phyloP scores from a whole-genome alignment of 2,888 invertebrate species.

The Encarsia formosa region DNA sequence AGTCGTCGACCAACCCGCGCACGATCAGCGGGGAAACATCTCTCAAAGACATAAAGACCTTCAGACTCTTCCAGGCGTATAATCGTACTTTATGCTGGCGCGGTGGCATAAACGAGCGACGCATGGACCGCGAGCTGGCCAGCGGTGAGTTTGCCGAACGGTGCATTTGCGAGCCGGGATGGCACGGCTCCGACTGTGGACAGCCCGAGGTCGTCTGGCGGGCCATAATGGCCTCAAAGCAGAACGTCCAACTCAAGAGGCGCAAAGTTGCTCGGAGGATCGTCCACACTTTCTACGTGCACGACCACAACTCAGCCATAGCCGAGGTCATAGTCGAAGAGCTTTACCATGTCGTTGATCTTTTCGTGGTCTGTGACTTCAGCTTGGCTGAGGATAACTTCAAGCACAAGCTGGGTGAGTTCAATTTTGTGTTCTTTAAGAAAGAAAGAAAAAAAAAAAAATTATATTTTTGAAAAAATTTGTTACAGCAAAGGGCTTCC shows the following conservation, averaged over 20 bases:
- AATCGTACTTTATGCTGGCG: constrained; percentile 45
- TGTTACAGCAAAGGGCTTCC: constrained; percentile 50
- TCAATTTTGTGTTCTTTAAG: not conserved
- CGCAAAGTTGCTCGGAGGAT: constrained; percentile 54
- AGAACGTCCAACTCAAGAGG: constrained; percentile 50
- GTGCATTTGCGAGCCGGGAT: constrained; percentile 59
- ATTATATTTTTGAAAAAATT: not conserved
- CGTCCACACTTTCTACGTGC: constrained; percentile 57
- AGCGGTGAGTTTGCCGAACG: constrained; percentile 45
- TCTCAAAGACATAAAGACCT: constrained; percentile 41
- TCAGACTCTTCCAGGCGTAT: constrained; percentile 38
- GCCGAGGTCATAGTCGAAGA: constrained; percentile 62
- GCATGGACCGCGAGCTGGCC: constrained; percentile 32
- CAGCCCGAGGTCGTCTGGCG: constrained; percentile 67
- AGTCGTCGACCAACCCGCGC: constrained; percentile 15
- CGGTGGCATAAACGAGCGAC: constrained; percentile 39
- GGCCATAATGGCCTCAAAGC: constrained; percentile 58
- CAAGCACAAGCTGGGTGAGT: constrained; percentile 46
- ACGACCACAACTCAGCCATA: constrained; percentile 56
- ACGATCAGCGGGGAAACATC: constrained; percentile 38
- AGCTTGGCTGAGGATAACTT: constrained; percentile 50
- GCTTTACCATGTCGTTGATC: constrained; percentile 60
- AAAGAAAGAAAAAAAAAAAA: not conserved
- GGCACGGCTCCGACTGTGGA: constrained; percentile 65
- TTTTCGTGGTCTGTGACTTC: constrained; percentile 60